Conservation (phyloP, 1,140 invertebrate genomes). For the Gonatopus flavifemur region DNA sequence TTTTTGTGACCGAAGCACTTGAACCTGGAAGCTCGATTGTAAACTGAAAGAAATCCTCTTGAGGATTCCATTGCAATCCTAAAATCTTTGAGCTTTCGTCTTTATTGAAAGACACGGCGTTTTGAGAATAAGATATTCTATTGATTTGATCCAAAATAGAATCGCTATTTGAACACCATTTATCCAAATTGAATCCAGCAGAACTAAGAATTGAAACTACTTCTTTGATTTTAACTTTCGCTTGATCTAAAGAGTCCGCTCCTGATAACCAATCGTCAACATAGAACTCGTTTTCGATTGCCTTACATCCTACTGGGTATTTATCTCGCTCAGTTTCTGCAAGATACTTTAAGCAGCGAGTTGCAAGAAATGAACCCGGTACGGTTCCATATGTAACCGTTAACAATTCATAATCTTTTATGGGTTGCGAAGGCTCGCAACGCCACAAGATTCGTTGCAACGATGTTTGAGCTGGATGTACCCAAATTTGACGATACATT, state of each 20-base stretch:
- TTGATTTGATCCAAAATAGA: background rate
- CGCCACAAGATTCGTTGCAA: background rate
- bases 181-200: background rate
- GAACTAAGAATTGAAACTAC: background rate
- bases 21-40: background rate
- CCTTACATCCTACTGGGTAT: background rate
- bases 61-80: background rate
- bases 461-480: background rate
- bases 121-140: background rate
- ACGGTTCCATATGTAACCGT: too few relatives aligned
- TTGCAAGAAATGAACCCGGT: background rate
- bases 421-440: background rate
- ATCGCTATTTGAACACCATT: background rate
- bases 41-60: background rate
- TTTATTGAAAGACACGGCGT: background rate
- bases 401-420: background rate
- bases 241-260: background rate
- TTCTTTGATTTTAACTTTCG: background rate
- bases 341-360: background rate
- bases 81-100: too few relatives aligned
- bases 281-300: background rate
- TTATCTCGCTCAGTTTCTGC: background rate
- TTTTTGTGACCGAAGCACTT: background rate
- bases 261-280: background rate
- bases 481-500: slow-evolving; percentile 2